Evolutionary conservation across 2,113 vertebrate species (phyloP), one percentile per base, ranked within the genome.

Genomic region (Anolis sagrei): DNA sequence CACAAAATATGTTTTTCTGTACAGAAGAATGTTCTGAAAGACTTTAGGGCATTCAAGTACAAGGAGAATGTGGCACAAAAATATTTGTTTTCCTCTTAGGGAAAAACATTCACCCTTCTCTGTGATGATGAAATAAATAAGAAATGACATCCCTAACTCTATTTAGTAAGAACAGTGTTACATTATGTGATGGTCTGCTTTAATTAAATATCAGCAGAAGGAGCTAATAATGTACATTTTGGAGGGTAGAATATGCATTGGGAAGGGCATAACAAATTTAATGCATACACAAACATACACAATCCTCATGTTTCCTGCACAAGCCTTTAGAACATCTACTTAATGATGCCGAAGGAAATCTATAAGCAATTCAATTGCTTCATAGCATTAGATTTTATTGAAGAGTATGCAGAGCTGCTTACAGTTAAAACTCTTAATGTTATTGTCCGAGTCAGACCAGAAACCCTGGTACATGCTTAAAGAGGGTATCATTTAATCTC

Each of bases 141-240:
- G n/a, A n/a, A n/a, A n/a, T n/a, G n/a, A n/a, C n/a, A n/a, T n/a
- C 51, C 51, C 2, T 54, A 54, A 54, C 16, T n/a, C 39, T 81
- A 27, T 93, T 89, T 70, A 81, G 49, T 49, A 70, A 83, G 21
- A 88, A 69, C 29, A 74, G 76, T 44, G 48, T 1, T 25, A 14
- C 25, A 21, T 44, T 49, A 88, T 80, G 32, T 90, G 69, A 10
- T 54, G 5, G 27, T 16, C 23, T 72, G 69, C 70, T 88, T 88
- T 81, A 64, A 79, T 82, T 88, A 72, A 76, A 19, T 4, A 81
- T 34, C 86, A 91, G 82, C 23, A 85, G 84, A 81, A 88, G 9
- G 29, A 70, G 66, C 90, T 92, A 81, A 87, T 83, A 90, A 44
- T 4, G 1, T 27, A 58, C 18, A 73, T 66, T 90, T 64, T n/a